Conservation (phyloP, 2,113 vertebrate genomes). For the Phyllopteryx taeniolatus region DNA sequence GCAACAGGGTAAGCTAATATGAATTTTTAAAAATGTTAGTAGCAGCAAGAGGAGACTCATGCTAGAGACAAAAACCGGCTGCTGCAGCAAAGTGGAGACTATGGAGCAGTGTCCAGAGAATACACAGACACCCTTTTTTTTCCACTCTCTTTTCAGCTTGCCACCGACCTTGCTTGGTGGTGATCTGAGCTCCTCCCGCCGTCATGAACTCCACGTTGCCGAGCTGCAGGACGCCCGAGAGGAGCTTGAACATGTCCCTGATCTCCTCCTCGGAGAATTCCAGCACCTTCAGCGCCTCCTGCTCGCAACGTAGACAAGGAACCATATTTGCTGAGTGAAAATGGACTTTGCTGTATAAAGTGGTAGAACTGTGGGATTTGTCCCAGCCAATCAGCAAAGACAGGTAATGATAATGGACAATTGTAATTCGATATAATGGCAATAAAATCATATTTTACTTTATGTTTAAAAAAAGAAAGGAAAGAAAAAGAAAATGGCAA, state of each 20-base stretch:
- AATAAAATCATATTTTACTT: background rate
- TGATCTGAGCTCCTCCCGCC: conserved; percentile 87
- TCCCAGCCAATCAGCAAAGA: background rate
- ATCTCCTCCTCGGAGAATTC: conserved; percentile 86
- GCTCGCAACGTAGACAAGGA: background rate
- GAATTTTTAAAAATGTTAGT: no score
- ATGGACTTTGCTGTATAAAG: background rate
- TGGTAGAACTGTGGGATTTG: background rate
- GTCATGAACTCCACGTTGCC: conserved; percentile 91
- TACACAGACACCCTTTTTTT: background rate
- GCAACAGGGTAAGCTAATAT: no score
- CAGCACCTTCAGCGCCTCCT: conserved; percentile 87
- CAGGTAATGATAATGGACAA: background rate
- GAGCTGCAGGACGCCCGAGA: conserved; percentile 86
- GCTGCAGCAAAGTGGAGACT: no score
- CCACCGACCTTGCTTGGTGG: conserved; percentile 82
- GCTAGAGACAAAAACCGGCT: no score
- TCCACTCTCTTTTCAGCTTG: background rate
- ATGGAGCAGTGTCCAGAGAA: no score
- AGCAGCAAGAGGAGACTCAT: no score
- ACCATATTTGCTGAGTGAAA: background rate
- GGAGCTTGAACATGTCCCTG: conserved; percentile 86
- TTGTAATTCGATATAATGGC: background rate
- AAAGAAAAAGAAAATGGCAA: background rate
- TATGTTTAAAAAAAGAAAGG: background rate